Percentiles rank a stretch among this genome's conserved stretches.
These are phyloP conservation scores for Chroicocephalus ridibundus DNA, from an alignment of 2,113 vertebrate species.

Conservation along the genomic window DNA sequence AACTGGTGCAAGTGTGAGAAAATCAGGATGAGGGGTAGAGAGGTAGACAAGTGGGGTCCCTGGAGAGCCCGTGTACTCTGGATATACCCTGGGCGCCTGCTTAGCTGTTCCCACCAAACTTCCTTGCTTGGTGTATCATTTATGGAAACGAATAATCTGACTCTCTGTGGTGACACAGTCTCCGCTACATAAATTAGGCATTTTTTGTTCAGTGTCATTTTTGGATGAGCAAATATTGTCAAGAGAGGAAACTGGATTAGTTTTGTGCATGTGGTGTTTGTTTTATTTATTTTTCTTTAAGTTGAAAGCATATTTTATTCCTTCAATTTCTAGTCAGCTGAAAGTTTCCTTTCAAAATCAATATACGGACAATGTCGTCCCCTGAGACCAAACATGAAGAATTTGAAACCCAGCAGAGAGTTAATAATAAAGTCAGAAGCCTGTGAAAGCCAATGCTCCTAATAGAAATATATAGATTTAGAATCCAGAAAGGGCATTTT, in stretches of 20 bases:
- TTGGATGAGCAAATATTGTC: not conserved
- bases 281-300: not conserved
- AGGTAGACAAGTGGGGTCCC: not conserved
- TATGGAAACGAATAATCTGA: not conserved
- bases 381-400: not conserved
- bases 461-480: conserved; percentile 13
- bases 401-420: not conserved
- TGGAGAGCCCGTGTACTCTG: not conserved
- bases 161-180: not conserved
- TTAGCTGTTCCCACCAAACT: not conserved
- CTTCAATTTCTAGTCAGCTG: not conserved
- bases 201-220: not conserved
- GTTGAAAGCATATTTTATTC: not conserved
- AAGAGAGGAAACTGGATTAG: not conserved
- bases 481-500: not conserved
- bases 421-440: conserved; percentile 8
- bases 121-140: not conserved
- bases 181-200: not conserved
- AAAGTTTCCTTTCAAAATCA: conserved; percentile 1
- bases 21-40: not conserved
- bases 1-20: not conserved
- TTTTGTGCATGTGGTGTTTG: not conserved
- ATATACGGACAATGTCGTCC: not conserved
- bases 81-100: not conserved
- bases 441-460: not conserved